These are phyloP conservation scores for Astreopora myriophthalma DNA, from an alignment of 64 coral and sea anemone genomes.

Conservation along the genomic window DNA sequence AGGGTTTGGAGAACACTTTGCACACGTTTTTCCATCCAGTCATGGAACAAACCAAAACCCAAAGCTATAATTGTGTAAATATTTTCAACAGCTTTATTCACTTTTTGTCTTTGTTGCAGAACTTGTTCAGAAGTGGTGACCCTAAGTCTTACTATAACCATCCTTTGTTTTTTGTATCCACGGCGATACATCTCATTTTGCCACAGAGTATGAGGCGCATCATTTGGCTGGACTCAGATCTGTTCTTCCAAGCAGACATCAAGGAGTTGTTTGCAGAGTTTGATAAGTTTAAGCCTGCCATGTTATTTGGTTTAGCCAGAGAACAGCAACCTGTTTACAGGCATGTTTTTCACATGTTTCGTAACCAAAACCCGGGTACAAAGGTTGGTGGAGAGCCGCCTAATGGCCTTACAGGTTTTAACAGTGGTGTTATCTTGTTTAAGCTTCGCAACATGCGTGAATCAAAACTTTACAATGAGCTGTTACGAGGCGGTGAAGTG, in stretches of 20 bases:
- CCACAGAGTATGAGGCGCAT: slow-evolving; percentile 46
- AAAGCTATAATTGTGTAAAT: too few species aligned
- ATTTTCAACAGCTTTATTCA: too few species aligned
- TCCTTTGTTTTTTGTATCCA: slow-evolving; percentile 84
- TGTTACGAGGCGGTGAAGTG: slow-evolving; percentile 28
- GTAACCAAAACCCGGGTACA: slow-evolving; percentile 51
- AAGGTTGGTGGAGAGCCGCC: slow-evolving; percentile 80
- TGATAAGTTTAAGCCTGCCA: slow-evolving; percentile 62
- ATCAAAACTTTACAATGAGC: slow-evolving; percentile 57
- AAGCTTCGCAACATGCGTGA: slow-evolving; percentile 76
- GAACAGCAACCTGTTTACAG: slow-evolving; percentile 85
- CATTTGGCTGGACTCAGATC: slow-evolving; percentile 81
- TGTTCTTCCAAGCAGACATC: slow-evolving; percentile 82
- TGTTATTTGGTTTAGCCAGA: slow-evolving; percentile 75
- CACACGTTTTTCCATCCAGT: too few species aligned
- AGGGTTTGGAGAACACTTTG: too few species aligned
- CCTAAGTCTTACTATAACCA: slow-evolving; percentile 73
- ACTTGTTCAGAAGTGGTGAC: slow-evolving; percentile 45
- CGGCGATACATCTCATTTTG: slow-evolving; percentile 69
- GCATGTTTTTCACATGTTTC: slow-evolving; percentile 74
- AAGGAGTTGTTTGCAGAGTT: slow-evolving; percentile 86
- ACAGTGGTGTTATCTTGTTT: slow-evolving; percentile 82
- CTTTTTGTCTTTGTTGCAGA: slow-evolving; percentile 43
- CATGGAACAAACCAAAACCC: too few species aligned
- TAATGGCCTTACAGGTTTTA: slow-evolving; percentile 86